phyloP scores from a whole-genome alignment of 92 coral and sea anemone genomes.

The Porites lobata region DNA sequence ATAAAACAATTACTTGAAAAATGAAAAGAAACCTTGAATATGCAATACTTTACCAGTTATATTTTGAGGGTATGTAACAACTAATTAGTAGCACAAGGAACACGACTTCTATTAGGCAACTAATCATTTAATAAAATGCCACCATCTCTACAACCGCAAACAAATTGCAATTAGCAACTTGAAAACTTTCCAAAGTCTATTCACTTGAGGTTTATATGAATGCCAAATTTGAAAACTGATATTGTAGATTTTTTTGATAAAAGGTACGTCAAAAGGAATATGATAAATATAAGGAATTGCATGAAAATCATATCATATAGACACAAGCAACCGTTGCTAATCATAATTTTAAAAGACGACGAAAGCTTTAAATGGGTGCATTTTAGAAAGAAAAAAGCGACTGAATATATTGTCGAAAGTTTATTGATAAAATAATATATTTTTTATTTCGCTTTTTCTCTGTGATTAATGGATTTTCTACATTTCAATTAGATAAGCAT shows the following conservation, averaged over 20 bases:
- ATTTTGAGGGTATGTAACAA: neutral
- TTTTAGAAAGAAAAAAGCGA: neutral
- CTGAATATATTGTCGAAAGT: neutral
- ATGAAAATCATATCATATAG: neutral
- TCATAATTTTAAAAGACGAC: neutral
- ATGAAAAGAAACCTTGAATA: neutral
- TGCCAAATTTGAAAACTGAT: neutral
- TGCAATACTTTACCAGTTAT: neutral
- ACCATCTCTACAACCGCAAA: constrained; percentile 31
- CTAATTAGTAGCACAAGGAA: neutral
- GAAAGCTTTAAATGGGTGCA: neutral
- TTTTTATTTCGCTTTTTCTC: neutral
- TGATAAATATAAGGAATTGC: no score
- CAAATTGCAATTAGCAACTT: constrained; percentile 19
- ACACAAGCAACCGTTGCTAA: neutral
- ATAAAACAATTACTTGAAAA: neutral
- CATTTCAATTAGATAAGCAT: neutral
- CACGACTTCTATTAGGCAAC: neutral
- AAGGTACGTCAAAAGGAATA: neutral
- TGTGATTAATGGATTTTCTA: neutral
- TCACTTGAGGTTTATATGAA: neutral
- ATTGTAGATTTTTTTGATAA: no score
- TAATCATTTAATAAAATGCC: constrained; percentile 3
- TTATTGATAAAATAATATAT: neutral
- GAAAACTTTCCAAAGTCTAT: constrained; percentile 32